Base-by-base conservation (phyloP, 2,797 vertebrate genomes). In the Graptemys geographica region DNA sequence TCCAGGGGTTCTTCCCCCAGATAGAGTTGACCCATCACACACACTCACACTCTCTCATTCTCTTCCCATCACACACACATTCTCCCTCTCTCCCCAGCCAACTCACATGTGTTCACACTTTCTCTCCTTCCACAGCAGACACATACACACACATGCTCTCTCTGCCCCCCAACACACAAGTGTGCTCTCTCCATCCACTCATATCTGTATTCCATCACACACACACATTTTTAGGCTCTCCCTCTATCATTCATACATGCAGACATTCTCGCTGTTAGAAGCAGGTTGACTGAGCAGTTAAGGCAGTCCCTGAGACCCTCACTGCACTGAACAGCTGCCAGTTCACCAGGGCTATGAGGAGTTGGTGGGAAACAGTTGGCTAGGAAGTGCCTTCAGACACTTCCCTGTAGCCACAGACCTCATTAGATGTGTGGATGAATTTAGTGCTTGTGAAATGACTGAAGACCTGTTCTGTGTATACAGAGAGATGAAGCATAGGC, bases 71-170 rank as follows among this genome's bases (percentile, higher is more conserved):
- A 62, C 6, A 85, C 3, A 28, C 21, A 81, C 11, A 86, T 95
- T 69, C 49, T 89, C 94, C 44, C 81, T 81, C 12, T 86, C 4
- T 95, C 83, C 16, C 44, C 79, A 56, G 55, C 9, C 55, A 55
- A 55, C 55, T 55, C 55, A 55, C 55, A 55, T 4, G 9, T 55
- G 55, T 55, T 55, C 55, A 55, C 55, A 55, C 55, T 55, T 25
- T 55, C 55, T 55, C 55, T 55, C 9, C 55, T 55, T 55, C 55
- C 55, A 55, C 55, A 55, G 25, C 55, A 55, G 55, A 55, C 55
- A 55, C 23, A 23, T 44, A 52, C 52, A 25, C 0, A 0, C 62
- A 84, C 62, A 37, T 86, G 2, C 4, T 52, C 8, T 23, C 4
- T 25, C 55, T 55, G 53, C 21, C 55, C 55, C 53, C 8, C 72